Evolutionary conservation across 2,113 vertebrate genomes (phyloP).

Genomic region (Microtus ochrogaster): DNA sequence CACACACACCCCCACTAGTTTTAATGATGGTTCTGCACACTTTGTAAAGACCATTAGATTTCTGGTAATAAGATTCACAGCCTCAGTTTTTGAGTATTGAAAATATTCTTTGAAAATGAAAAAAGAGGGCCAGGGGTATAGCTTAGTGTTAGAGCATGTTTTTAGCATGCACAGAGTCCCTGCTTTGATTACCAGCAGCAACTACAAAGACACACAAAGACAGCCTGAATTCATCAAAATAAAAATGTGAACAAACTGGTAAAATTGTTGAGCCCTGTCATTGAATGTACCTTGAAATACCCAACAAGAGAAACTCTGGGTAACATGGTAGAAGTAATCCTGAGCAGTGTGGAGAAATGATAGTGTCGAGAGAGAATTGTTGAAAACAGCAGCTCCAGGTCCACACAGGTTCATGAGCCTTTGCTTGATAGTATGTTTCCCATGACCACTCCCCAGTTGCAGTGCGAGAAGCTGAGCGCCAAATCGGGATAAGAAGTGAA

Average conservation of each 20-base stretch:
- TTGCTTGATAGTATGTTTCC: not conserved
- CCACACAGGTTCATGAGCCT: too few relatives aligned
- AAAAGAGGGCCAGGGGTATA: not conserved
- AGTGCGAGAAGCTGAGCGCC: not conserved
- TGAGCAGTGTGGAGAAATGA: not conserved
- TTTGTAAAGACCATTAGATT: not conserved
- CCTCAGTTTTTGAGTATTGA: not conserved
- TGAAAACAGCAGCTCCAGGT: not conserved
- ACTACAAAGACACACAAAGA: not conserved
- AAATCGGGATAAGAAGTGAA: not conserved
- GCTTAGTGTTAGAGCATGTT: not conserved
- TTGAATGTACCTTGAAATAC: not conserved
- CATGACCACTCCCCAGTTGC: not conserved
- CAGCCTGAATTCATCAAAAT: not conserved
- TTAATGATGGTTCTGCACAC: not conserved
- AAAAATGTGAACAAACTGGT: slow-evolving; percentile 7
- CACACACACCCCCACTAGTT: not conserved
- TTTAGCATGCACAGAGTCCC: not conserved
- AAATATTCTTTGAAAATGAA: not conserved
- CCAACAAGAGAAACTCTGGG: not conserved
- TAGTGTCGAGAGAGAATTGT: not conserved
- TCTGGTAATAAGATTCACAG: not conserved
- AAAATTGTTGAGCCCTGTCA: not conserved
- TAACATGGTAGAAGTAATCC: not conserved
- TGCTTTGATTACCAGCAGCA: not conserved